Evolutionary conservation across 2,113 vertebrate genomes (phyloP), one percentile per base, ranked within the genome.

Genomic region (Atrichornis clamosus): DNA sequence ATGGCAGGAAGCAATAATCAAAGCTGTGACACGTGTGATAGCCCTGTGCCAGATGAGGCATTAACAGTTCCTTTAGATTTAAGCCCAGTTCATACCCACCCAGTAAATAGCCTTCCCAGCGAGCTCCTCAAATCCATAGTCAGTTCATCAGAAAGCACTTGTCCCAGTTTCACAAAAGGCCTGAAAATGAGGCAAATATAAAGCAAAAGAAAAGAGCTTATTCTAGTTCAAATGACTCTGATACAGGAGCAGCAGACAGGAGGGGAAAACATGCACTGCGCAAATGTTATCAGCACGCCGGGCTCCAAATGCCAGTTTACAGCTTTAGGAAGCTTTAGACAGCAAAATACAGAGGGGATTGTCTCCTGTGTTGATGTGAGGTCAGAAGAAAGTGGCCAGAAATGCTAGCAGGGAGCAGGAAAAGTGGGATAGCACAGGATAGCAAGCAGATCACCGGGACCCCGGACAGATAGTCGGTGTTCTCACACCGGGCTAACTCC

Each of bases 151-250:
- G 83, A 78, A 87, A 90, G 27, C 69, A 60, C 72, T 96, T 84
- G 88, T 92, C 95, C 96, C 73, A 84, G 44, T 93, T 95, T 96
- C 85, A 96, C 79, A 93, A 94, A 95, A 90, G 68, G 41, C 68
- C 62, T 68, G 90, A 56, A 96, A 96, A 92, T 41, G 73, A 96
- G 80, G 90, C 64, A 95, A 84, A 86, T 16, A 64, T 9, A 80
- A 93, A 80, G 82, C 30, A 64, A 82, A 91, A 80, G 37, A 21
- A 80, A 94, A 85, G 88, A 70, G 60, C 44, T 23, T 75, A 20
- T n/a, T 56, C 56, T 49, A 75, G 67, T 70, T 80, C 60, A 93
- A 94, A 86, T 75, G 1, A n/a, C 72, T 85, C 22, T 68, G 47
- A 87, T 41, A 49, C 79, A 60, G 32, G 42, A 96, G 68, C 47